Percentiles rank a stretch among this genome's conserved stretches.
phyloP scores from a whole-genome alignment of 2,888 invertebrate species.

The Acanthosoma haemorrhoidale region DNA sequence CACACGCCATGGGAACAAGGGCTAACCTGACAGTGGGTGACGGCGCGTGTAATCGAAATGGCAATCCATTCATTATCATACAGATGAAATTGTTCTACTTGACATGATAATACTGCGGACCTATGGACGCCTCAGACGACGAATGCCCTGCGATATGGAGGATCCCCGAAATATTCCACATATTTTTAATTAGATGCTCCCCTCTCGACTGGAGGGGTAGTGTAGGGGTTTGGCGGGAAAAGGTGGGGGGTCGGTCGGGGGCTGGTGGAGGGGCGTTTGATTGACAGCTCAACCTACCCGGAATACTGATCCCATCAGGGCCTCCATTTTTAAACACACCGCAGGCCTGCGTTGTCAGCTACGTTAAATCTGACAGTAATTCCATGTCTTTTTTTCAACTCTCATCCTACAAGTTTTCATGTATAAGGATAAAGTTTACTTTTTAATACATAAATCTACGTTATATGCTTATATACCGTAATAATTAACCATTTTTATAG shows the following conservation, averaged over 20 bases:
- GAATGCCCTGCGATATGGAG: neutral
- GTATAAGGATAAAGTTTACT: no score
- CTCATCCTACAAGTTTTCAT: neutral
- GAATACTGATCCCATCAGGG: constrained; percentile 68
- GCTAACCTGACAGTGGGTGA: no score
- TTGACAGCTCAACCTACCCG: constrained; percentile 70
- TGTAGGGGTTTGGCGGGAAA: constrained; percentile 14
- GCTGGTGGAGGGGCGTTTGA: constrained; percentile 50
- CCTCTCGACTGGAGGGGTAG: constrained; percentile 29
- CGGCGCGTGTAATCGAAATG: no score
- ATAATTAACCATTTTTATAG: no score
- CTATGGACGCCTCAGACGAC: neutral
- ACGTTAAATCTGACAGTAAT: neutral
- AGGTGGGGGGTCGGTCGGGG: neutral
- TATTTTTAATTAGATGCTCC: constrained; percentile 28
- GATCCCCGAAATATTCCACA: constrained; percentile 21
- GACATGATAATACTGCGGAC: no score
- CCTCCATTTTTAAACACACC: constrained; percentile 49
- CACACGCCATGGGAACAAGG: no score
- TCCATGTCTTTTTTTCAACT: neutral
- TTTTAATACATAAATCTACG: no score
- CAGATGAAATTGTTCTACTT: neutral
- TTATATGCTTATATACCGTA: no score
- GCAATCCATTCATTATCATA: no score
- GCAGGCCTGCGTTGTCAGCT: neutral